phyloP scores from a whole-genome alignment of 2,113 vertebrate genomes.

The Cariama cristata region DNA sequence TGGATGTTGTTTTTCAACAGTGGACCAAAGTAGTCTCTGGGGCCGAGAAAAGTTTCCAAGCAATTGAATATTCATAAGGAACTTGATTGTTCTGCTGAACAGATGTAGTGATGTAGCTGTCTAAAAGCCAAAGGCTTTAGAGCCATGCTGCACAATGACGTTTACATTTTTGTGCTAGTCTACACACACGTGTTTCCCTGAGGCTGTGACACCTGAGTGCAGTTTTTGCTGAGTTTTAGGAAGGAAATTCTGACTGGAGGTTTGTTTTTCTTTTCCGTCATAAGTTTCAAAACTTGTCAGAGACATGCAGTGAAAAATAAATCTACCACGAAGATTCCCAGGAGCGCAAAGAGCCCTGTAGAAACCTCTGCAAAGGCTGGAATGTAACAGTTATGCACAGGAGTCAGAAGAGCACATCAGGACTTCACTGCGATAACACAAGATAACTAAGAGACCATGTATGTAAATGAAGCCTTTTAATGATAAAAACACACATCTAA shows the following conservation, averaged over 20 bases:
- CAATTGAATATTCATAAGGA: neutral
- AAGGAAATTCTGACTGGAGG: neutral
- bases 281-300: neutral
- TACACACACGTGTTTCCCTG: neutral
- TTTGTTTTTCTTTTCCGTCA: neutral
- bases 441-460: neutral
- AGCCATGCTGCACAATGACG: rapidly evolving
- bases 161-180: neutral
- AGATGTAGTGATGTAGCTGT: neutral
- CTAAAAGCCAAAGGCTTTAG: neutral
- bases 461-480: neutral
- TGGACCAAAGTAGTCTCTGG: neutral
- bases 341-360: neutral
- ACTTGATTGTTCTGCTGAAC: neutral
- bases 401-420: neutral
- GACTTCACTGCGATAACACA: neutral
- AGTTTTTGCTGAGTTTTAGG: neutral
- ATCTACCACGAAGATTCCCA: neutral
- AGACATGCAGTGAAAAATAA: neutral
- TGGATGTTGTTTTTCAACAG: neutral
- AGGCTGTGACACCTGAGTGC: neutral
- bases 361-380: neutral
- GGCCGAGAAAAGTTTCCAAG: neutral
- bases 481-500: neutral
- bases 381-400: neutral